These are phyloP conservation scores for Ochropleura plecta DNA, from an alignment of 2,888 invertebrate genomes.

Conservation along the genomic window DNA sequence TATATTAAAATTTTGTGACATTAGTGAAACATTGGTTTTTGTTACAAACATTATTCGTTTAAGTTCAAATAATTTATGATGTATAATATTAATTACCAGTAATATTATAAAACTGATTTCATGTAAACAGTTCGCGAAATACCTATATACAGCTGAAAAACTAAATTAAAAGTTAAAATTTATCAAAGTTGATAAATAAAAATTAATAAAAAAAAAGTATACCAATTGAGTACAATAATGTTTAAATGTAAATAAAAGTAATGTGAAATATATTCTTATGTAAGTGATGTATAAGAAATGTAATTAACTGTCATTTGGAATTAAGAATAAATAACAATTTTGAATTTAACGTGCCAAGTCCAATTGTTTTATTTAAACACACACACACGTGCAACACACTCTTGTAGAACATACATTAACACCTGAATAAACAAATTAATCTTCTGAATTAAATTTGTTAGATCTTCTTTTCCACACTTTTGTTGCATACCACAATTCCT, in stretches of 20 bases:
- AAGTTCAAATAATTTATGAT: neutral
- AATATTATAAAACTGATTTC: conserved; percentile 1
- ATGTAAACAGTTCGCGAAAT: neutral
- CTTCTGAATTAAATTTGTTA: too few relatives aligned
- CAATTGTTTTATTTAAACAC: conserved; percentile 77
- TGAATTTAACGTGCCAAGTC: conserved; percentile 89
- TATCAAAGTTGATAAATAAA: conserved; percentile 75
- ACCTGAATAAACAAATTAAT: too few relatives aligned
- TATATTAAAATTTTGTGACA: conserved; percentile 7
- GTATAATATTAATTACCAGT: neutral
- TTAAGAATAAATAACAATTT: conserved; percentile 88
- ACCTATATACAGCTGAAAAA: conserved; percentile 62
- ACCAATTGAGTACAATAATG: conserved; percentile 89
- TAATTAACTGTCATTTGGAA: conserved; percentile 84
- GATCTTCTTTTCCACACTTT: too few relatives aligned
- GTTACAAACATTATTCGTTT: neutral
- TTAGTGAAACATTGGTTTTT: conserved; percentile 10
- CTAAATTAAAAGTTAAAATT: conserved; percentile 65
- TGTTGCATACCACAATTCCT: too few relatives aligned
- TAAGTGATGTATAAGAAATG: conserved; percentile 77
- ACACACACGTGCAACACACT: neutral
- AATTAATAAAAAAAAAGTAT: conserved; percentile 78
- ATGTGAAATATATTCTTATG: conserved; percentile 82
- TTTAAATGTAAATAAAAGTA: conserved; percentile 84
- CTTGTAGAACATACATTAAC: too few relatives aligned